phyloP scores from a whole-genome alignment of 2,888 invertebrate species.

The Agrochola lychnidis region DNA sequence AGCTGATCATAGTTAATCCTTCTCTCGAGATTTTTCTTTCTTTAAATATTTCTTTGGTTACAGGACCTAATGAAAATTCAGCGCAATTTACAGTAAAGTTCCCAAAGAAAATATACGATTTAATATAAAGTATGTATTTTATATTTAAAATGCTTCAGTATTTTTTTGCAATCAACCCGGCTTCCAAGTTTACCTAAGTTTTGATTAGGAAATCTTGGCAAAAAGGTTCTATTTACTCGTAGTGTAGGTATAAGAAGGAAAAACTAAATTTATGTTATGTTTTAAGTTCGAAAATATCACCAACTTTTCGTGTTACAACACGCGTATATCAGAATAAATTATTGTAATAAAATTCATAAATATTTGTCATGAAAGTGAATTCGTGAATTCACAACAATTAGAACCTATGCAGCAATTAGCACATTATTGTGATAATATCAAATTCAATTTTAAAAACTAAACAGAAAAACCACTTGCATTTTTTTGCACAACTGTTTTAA shows the following conservation, averaged over 20 bases:
- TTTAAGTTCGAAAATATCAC: background rate
- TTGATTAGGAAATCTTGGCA: slow-evolving; percentile 34
- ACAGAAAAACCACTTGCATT: background rate
- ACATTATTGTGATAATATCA: background rate
- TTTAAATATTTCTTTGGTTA: background rate
- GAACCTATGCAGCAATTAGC: background rate
- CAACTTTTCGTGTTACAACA: background rate
- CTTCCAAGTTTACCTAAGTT: slow-evolving; percentile 28
- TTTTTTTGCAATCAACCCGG: slow-evolving; percentile 9
- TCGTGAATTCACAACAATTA: no score
- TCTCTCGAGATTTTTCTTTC: background rate
- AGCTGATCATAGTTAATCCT: no score
- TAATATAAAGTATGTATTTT: slow-evolving; percentile 3
- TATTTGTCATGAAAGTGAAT: no score
- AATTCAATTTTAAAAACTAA: no score
- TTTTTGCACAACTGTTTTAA: background rate
- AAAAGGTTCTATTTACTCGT: background rate
- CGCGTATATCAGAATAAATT: no score
- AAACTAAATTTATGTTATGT: background rate
- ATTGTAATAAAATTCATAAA: no score
- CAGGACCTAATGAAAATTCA: background rate
- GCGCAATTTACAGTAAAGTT: background rate
- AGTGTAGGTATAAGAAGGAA: background rate
- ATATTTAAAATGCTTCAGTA: slow-evolving; percentile 18
- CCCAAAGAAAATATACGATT: background rate